Evolutionary conservation across 2,888 invertebrate genomes (phyloP), one percentile per base, ranked within the genome.

Genomic region (Sinotaia quadrata): DNA sequence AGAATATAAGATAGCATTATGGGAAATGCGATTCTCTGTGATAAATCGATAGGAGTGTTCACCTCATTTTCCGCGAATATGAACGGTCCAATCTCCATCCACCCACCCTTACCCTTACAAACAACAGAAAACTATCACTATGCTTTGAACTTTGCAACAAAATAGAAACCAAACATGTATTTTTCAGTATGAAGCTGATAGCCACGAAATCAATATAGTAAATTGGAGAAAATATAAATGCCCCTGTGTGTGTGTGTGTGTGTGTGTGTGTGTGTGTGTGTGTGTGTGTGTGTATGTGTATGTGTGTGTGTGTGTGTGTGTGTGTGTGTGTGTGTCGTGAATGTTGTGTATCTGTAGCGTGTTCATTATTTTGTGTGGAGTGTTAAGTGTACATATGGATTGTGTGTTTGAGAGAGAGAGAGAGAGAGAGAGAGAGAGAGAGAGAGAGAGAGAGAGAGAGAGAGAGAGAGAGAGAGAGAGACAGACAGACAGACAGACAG

Each of bases 381-480:
- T 33, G 33, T 8, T n/a, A 10, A 36, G 18, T 34, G 21, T 24
- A 37, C 34, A 62, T 7, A n/a, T 18, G 51, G 51, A 51, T 31
- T 31, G 33, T 31, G 51, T 33, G 8, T 33, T 31, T 51, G n/a
- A 51, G 51, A 51, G 31, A 62, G 18, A 31, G 51, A 54, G 54
- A 65, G 54, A 54, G 54, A 54, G 37, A 65, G 54, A 54, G 54
- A 54, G 65, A 65, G 54, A 54, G 54, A 54, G 54, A 65, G 54
- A 54, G 54, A 54, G 54, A 65, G 54, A 54, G 54, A 54, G 27
- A 65, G 54, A 54, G 29, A 54, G 37, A 65, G 36, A 54, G 24
- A 34, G 37, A 54, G 37, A 54, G 29, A 41, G 44, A 56, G 27
- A 60, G 54, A 60, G n/a, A 52, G 37, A 37, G 52, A 29, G 54